Conservation (phyloP, 2,888 invertebrate species). For the Sthenelais limicola region DNA sequence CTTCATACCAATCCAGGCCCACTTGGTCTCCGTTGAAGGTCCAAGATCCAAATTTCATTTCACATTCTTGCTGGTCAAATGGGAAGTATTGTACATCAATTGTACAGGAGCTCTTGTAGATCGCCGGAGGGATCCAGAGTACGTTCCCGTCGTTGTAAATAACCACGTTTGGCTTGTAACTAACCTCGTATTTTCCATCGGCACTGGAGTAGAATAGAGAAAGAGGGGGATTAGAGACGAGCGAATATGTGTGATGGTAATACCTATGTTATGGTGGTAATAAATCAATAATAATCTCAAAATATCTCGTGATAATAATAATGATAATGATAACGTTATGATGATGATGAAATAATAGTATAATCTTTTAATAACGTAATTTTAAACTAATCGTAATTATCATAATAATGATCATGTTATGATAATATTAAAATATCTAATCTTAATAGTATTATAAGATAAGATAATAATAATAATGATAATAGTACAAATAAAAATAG, state of each 20-base stretch:
- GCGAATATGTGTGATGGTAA: not conserved
- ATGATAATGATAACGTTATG: too few species aligned
- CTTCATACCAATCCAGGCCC: conserved; percentile 64
- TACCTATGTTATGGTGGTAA: too few species aligned
- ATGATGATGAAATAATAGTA: too few species aligned
- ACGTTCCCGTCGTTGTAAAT: conserved; percentile 96
- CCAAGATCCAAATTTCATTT: conserved; percentile 94
- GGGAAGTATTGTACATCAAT: conserved; percentile 99
- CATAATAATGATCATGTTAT: too few species aligned
- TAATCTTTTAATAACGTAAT: too few species aligned
- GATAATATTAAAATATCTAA: too few species aligned
- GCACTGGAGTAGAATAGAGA: conserved; percentile 79
- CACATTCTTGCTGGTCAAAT: conserved; percentile 99
- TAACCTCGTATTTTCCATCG: conserved; percentile 99
- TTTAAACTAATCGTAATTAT: too few species aligned
- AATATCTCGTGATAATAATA: too few species aligned
- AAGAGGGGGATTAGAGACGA: not conserved
- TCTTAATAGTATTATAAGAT: too few species aligned
- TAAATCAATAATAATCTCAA: too few species aligned
- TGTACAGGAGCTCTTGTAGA: conserved; percentile 98
- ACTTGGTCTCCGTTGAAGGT: conserved; percentile 69
- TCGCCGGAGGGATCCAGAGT: conserved; percentile 99
- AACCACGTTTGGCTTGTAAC: conserved; percentile 98
- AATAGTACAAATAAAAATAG: too few species aligned
- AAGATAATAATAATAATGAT: too few species aligned